Evolutionary conservation across 2,113 vertebrate species (phyloP), one percentile per base, ranked within the genome.

Genomic region (Leuciscus idus): DNA sequence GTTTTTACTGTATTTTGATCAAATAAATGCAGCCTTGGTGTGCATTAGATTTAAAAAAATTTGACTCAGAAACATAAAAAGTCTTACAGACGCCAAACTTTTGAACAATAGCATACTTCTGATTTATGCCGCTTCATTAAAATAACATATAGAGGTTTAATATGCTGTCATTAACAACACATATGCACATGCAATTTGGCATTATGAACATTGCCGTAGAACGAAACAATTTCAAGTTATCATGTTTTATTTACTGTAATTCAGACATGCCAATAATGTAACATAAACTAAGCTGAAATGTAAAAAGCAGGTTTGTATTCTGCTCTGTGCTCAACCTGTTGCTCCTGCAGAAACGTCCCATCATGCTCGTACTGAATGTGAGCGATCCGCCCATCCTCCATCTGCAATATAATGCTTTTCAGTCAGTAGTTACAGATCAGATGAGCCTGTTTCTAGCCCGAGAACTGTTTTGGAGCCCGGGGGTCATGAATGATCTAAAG

Each of bases 311-410:
- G n/a, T 50, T 8, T 85, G 48, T 21, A 64, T 28, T 4, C 4
- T 21, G 26, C 17, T 48, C 30, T 80, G 85, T 30, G 52, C 26
- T 86, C 85, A 76, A 98, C 97, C 96, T 99, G 97, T 0, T 97
- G 96, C 88, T 98, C 98, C 19, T 96, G 96, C 1, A 98, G 89
- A 88, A 98, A 96, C 0, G 95, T 92, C n/a, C 95, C 90, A 0
- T 96, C 97, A 39, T 96, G 96, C 84, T 99, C 98, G 0, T 99
- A 99, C 92, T 99, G 98, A 89, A 99, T 98, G 89, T 97, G 96
- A 87, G 96, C 96, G 86, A 99, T 98, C 88, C 98, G 98, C 66
- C 97, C 97, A 2, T 99, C 98, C 89, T 97, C 95, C 28, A 99
- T 96, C 98, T 99, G 87, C 28, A 76, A 55, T 30, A 77, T 17